A percentile compares a stretch with the other conserved stretches of the same genome.
phyloP scores from a whole-genome alignment of 2,797 vertebrate species.

The Sebastes oblongus region DNA sequence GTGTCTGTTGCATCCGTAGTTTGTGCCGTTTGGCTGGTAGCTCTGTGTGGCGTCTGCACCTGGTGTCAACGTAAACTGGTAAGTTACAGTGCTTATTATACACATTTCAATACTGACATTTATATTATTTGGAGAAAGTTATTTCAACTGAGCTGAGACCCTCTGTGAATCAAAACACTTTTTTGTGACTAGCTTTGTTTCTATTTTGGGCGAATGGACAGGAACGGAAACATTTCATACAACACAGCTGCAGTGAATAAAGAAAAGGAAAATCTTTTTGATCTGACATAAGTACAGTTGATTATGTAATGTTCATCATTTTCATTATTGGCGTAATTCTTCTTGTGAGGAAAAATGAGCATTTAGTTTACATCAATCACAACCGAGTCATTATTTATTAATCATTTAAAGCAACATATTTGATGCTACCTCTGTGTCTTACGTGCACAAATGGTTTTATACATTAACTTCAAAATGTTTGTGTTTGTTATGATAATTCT shows the following conservation, averaged over 20 bases:
- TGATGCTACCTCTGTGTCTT: not conserved
- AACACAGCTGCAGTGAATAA: not conserved
- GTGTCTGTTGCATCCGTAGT: constrained; percentile 93
- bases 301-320: not conserved
- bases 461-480: not conserved
- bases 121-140: not conserved
- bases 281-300: not conserved
- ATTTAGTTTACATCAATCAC: not conserved
- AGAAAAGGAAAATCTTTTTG: not conserved
- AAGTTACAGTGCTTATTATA: constrained; percentile 69
- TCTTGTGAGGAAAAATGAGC: not conserved
- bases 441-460: not conserved
- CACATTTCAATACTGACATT: not conserved
- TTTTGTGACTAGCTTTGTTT: not conserved
- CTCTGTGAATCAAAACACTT: too few species aligned
- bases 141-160: not conserved
- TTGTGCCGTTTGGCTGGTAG: constrained; percentile 93
- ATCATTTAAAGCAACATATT: not conserved
- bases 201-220: not conserved
- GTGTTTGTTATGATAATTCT: not conserved
- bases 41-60: constrained; percentile 96
- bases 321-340: not conserved
- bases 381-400: too few species aligned
- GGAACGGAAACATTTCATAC: not conserved
- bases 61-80: constrained; percentile 99